Evolutionary conservation across 2,888 invertebrate species (phyloP), one percentile per base, ranked within the genome.

Genomic region (Dasysyrphus tricinctus): DNA sequence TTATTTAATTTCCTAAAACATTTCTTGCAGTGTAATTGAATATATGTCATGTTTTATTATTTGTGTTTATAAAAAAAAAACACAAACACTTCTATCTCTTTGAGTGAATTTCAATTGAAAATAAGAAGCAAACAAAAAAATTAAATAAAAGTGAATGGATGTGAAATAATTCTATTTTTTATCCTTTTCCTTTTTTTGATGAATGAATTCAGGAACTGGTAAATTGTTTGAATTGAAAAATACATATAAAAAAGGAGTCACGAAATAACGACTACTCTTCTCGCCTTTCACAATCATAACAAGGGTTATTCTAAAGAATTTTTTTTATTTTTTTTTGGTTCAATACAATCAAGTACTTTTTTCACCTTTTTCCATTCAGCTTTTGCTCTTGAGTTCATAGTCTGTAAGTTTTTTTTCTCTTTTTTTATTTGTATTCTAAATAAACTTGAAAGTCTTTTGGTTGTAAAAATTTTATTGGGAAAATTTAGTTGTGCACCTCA

Each of bases 221-320:
- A 56, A 56, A 56, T 56, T 56, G 3, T 56, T n/a, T 56, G 32
- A 56, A 56, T 34, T 56, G 56, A 56, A 56, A 56, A 32, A 32
- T 16, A 32, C 2, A 16, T 34, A 34, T 19, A 56, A 24, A 51
- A 24, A 51, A 24, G 4, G 8, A 56, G 56, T 56, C 16, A 34
- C 34, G 16, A 56, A 29, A 42, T 34, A 56, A 56, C 16, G 9
- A 34, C 8, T 16, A 8, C 32, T 56, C 32, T 56, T 56, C 34
- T 34, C 4, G 12, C 34, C 34, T 56, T 56, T 56, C 32, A 56
- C 47, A 51, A 51, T 51, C 34, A 16, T 34, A n/a, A 56, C 8
- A 56, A 56, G 16, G 32, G 5, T 5, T 56, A 56, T 56, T 56
- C 32, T 56, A 34, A 56, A 9, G 16, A 56, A 34, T 56, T 56